Conservation (phyloP, 2,113 vertebrate species). For the Sander vitreus region DNA sequence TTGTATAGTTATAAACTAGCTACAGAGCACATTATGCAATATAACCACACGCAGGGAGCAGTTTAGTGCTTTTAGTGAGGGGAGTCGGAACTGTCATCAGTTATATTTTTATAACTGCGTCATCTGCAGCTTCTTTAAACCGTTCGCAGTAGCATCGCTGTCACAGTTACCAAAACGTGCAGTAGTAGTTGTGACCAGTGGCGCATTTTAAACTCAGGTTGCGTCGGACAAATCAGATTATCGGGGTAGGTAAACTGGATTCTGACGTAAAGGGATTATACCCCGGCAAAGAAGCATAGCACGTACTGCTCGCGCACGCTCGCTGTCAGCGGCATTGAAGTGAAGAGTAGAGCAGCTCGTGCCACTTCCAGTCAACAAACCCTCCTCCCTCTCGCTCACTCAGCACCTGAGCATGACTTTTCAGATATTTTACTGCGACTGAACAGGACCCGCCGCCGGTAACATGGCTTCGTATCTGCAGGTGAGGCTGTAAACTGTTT, state of each 20-base stretch:
- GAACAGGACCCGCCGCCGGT: constrained; percentile 24
- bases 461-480: constrained; percentile 83
- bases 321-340: constrained; percentile 21
- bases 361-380: constrained; percentile 40
- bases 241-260: constrained; percentile 74
- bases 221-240: constrained; percentile 80
- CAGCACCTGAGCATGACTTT: constrained; percentile 59
- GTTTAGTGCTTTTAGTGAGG: not conserved
- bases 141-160: not conserved
- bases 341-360: constrained; percentile 21
- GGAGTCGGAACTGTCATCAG: not conserved
- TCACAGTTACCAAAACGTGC: not conserved
- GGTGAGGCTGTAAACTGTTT: constrained; percentile 66
- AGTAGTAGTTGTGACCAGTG: not conserved
- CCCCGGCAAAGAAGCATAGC: constrained; percentile 44
- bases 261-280: constrained; percentile 82
- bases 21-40: not conserved
- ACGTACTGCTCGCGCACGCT: constrained; percentile 14
- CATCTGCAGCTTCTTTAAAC: constrained; percentile 40
- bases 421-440: constrained; percentile 36
- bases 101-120: constrained; percentile 67
- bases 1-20: not conserved
- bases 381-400: not conserved
- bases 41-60: not conserved
- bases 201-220: constrained; percentile 42